Evolutionary conservation across 2,888 invertebrate genomes (phyloP), one percentile per base, ranked within the genome.

Genomic region (Ametastegia equiseti): DNA sequence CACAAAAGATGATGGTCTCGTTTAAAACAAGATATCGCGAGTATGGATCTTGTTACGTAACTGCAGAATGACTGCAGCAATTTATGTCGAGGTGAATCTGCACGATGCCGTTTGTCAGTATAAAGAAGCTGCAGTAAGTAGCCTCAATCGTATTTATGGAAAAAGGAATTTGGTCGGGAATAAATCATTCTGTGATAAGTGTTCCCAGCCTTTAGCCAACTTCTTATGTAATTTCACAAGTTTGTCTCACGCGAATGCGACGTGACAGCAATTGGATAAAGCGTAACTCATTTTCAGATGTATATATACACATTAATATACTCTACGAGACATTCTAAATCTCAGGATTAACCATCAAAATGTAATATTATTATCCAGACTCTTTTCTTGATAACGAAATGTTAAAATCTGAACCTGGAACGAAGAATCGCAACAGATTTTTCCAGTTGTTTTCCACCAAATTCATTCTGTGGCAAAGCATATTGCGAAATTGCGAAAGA

Each of bases 31-130:
- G 33, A 15, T 54, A 71, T 45, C 30, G 27, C 75, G 36, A 50
- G 19, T 75, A n/a, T 27, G 67, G 54, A 19, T n/a, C 75, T 75
- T 33, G 27, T 75, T 75, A 45, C 75, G 75, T 33, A 75, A 75
- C n/a, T n/a, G n/a, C 13, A 36, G 36, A 75, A 75, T 75, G 36
- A n/a, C n/a, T n/a, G 54, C 30, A 33, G 75, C 54, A 19, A 75
- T 54, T 75, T 11, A 75, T 75, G 75, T 75, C 75, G 54, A 50
- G 75, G 75, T 75, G 75, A 75, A 75, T 75, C 54, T 33, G 36
- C 54, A 27, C 75, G 36, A 19, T 13, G 54, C 19, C 27, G 36
- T 75, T 75, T 50, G 36, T 73, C 54, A 23, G 73, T 50, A n/a
- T n/a, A n/a, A n/a, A n/a, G 19, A 27, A 45, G 45, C 33, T n/a